Evolutionary conservation across 1,140 invertebrate genomes (phyloP).

Genomic region (Drosophila auraria): DNA sequence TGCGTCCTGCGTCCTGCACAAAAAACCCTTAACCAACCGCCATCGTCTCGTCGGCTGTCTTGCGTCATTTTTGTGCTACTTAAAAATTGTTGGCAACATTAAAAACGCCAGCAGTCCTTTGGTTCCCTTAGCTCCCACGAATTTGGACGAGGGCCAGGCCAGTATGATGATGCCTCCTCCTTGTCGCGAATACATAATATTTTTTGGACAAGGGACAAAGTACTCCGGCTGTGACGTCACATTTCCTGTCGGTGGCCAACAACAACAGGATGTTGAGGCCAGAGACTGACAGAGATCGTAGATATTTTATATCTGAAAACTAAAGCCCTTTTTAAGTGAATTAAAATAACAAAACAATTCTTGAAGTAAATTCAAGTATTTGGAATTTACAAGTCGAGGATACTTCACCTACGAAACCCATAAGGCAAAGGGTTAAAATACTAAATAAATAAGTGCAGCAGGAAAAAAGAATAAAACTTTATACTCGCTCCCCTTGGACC

Average conservation of each 20-base stretch:
- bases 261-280: not conserved
- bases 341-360: too few species aligned
- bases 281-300: too few species aligned
- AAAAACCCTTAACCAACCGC: not conserved
- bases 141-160: conserved; percentile 35
- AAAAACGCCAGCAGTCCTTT: conserved; percentile 34
- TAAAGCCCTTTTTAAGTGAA: too few species aligned
- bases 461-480: not conserved
- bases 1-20: conserved; percentile 1
- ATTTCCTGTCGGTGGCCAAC: not conserved
- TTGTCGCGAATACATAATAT: conserved; percentile 35
- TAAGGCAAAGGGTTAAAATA: not conserved
- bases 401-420: not conserved
- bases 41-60: conserved; percentile 31
- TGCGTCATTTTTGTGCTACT: conserved; percentile 75
- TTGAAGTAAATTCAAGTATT: too few species aligned
- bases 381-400: too few species aligned
- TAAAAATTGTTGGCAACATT: conserved; percentile 79
- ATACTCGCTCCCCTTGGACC: not conserved
- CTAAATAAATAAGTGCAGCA: not conserved
- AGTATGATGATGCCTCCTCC: conserved; percentile 40
- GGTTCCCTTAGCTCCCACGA: conserved; percentile 5
- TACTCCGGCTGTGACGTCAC: not conserved
- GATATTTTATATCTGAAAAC: too few species aligned
- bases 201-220: conserved; percentile 1